These are phyloP conservation scores for Micromussa lordhowensis DNA, from an alignment of 92 coral and sea anemone genomes.

Conservation along the genomic window DNA sequence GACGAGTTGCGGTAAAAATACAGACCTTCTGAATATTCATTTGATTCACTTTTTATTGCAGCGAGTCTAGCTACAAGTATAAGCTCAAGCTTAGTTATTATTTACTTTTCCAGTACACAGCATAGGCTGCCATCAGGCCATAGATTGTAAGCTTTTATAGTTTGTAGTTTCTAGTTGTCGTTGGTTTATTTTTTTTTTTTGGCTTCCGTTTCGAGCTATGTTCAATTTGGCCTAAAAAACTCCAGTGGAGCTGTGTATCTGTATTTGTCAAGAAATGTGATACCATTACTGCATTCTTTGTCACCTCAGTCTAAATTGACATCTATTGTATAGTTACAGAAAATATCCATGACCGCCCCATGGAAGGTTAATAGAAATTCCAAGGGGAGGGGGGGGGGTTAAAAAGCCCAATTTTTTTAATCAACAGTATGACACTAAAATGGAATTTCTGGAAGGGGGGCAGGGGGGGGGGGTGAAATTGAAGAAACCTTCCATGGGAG, in stretches of 20 bases:
- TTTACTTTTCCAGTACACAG: neutral
- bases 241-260: neutral
- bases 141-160: neutral
- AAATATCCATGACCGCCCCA: no score
- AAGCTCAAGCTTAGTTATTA: neutral
- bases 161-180: neutral
- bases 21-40: neutral
- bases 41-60: neutral
- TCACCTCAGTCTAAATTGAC: no score
- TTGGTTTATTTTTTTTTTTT: neutral
- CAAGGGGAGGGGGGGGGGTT: no score
- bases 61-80: no score
- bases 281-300: neutral
- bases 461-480: no score
- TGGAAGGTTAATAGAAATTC: no score
- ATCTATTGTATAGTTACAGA: no score
- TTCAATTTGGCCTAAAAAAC: conserved; percentile 1
- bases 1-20: conserved; percentile 16
- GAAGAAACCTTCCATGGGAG: no score
- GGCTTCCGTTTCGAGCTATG: conserved; percentile 13
- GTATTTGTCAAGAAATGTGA: no score
- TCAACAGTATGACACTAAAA: no score
- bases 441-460: no score
- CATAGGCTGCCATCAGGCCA: neutral
- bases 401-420: no score